These are phyloP conservation scores for Ophion slaviceki DNA, from an alignment of 2,888 invertebrate species.

Conservation along the genomic window DNA sequence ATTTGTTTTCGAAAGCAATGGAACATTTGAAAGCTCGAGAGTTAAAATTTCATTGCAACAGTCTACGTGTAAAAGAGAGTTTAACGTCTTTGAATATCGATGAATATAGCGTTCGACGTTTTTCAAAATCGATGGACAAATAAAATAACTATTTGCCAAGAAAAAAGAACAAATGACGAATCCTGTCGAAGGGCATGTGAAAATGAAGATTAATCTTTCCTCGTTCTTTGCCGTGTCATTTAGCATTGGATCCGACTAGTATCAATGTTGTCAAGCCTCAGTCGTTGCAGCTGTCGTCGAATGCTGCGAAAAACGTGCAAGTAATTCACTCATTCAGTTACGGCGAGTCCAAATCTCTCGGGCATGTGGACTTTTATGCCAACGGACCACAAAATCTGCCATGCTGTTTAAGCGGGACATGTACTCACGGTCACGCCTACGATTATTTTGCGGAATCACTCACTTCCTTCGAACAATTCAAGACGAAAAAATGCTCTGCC, in stretches of 20 bases:
- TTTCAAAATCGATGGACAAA: too few relatives aligned
- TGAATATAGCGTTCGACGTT: too few relatives aligned
- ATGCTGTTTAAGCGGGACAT: conserved; percentile 60
- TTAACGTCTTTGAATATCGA: too few relatives aligned
- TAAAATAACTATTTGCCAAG: too few relatives aligned
- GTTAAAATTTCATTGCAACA: too few relatives aligned
- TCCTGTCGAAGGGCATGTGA: too few relatives aligned
- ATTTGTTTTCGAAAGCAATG: too few relatives aligned
- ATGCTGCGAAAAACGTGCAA: conserved; percentile 65
- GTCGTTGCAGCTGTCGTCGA: conserved; percentile 29
- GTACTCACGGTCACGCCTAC: conserved; percentile 56
- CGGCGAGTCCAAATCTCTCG: conserved; percentile 56
- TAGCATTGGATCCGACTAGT: conserved; percentile 71
- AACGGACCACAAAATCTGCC: conserved; percentile 66
- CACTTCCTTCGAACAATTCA: neutral
- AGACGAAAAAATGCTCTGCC: neutral
- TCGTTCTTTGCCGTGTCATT: neutral
- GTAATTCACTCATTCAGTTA: conserved; percentile 69
- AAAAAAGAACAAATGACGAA: too few relatives aligned
- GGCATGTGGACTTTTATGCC: conserved; percentile 69
- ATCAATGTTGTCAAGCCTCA: conserved; percentile 20
- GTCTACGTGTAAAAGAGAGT: too few relatives aligned
- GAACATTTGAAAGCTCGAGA: too few relatives aligned
- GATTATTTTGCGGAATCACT: neutral
- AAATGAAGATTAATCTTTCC: neutral